Conservation (phyloP, 2,797 vertebrate species). For the Harpagifer antarcticus region DNA sequence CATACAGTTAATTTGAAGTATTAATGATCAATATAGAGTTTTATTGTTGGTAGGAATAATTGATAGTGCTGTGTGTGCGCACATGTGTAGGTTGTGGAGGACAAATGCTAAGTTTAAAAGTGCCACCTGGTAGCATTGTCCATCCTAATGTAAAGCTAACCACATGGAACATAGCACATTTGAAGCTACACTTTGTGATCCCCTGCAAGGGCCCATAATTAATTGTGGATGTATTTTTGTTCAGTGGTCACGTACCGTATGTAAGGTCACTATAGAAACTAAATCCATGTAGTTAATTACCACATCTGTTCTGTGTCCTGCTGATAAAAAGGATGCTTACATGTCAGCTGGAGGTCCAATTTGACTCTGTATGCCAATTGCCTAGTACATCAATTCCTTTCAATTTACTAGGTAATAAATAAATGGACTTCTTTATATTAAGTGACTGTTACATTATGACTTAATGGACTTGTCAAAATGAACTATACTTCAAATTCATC, state of each 20-base stretch:
- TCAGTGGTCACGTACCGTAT: conserved; percentile 17
- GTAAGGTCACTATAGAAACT: conserved; percentile 31
- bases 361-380: conserved; percentile 21
- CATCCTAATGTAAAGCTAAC: conserved; percentile 64
- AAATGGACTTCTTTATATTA: background rate
- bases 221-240: conserved; percentile 45
- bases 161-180: conserved; percentile 67
- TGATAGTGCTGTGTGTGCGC: conserved; percentile 1
- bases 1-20: background rate
- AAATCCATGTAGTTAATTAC: conserved; percentile 41
- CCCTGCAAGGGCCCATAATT: conserved; percentile 45
- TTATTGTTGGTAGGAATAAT: too few species aligned
- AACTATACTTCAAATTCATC: background rate
- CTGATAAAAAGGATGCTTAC: conserved; percentile 49
- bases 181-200: conserved; percentile 58
- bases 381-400: conserved; percentile 5
- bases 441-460: background rate
- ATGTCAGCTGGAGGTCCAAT: conserved; percentile 13
- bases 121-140: conserved; percentile 69
- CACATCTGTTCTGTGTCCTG: conserved; percentile 34
- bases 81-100: conserved; percentile 21
- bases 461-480: conserved; percentile 8
- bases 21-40: too few species aligned
- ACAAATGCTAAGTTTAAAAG: conserved; percentile 61
- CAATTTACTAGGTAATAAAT: background rate